A percentile compares a stretch with the other conserved stretches of the same genome.
These are phyloP conservation scores for Odontomyia ornata DNA, from an alignment of 2,888 invertebrate species.

Conservation along the genomic window DNA sequence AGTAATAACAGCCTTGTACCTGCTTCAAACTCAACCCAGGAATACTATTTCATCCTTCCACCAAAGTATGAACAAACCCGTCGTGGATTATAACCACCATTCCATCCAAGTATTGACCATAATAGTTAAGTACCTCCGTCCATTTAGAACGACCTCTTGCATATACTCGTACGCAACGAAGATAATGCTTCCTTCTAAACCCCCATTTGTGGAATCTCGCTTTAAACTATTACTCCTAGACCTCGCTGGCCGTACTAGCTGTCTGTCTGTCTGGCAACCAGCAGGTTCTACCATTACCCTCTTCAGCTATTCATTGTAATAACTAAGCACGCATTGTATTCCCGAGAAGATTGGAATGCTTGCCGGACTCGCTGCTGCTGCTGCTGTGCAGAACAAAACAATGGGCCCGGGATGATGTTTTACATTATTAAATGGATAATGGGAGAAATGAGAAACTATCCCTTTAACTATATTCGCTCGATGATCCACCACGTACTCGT, in stretches of 20 bases:
- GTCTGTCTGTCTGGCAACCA: no score
- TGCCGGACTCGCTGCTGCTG: no score
- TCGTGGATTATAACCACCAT: background rate
- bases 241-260: background rate
- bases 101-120: background rate
- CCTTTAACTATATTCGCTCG: background rate
- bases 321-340: conserved; percentile 11
- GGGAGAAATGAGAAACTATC: conserved; percentile 28
- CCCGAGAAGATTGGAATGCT: background rate
- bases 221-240: background rate
- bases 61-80: background rate
- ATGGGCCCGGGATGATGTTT: background rate
- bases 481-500: background rate
- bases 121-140: background rate
- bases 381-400: background rate
- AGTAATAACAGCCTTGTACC: background rate
- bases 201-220: background rate
- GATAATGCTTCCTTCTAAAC: background rate
- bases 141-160: background rate
- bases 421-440: conserved; percentile 35
- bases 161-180: background rate
- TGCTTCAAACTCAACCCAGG: background rate
- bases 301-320: background rate
- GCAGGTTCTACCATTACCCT: no score
- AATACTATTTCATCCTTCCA: background rate